Percentiles rank a stretch among this genome's conserved stretches.
Conservation (phyloP, 2,888 invertebrate genomes). For the Leptogaster cylindrica region DNA sequence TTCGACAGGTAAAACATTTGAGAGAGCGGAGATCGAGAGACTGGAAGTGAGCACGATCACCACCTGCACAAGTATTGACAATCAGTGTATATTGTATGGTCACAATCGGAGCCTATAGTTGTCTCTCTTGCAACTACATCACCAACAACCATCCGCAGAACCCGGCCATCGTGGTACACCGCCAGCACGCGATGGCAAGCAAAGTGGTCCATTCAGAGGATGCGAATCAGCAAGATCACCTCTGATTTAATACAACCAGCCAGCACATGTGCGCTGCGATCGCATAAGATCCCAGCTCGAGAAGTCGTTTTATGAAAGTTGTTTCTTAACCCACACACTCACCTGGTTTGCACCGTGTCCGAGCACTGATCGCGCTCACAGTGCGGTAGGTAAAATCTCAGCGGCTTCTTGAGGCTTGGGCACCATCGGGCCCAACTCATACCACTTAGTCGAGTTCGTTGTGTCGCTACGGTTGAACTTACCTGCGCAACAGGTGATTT, state of each 20-base stretch:
- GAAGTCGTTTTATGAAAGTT: slow-evolving; percentile 39
- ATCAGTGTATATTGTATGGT: not conserved
- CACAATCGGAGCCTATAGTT: not conserved
- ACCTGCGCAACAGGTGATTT: slow-evolving; percentile 38
- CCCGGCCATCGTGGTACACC: not conserved
- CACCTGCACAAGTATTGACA: not conserved
- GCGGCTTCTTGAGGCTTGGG: slow-evolving; percentile 22
- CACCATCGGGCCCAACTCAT: slow-evolving; percentile 3
- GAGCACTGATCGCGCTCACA: slow-evolving; percentile 18
- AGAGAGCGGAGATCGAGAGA: not conserved
- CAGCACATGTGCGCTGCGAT: not conserved
- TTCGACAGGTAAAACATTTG: not conserved
- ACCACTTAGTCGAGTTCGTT: slow-evolving; percentile 34
- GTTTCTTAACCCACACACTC: slow-evolving; percentile 31
- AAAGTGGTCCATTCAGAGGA: slow-evolving; percentile 34
- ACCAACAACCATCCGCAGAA: no score
- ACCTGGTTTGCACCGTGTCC: not conserved
- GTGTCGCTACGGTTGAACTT: slow-evolving; percentile 27
- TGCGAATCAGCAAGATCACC: slow-evolving; percentile 16
- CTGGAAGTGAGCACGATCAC: not conserved
- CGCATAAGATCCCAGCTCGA: not conserved
- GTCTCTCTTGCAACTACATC: not conserved
- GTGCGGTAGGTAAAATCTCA: slow-evolving; percentile 37
- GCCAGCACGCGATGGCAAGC: not conserved
- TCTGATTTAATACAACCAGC: slow-evolving; percentile 6